These are phyloP conservation scores for Temnothorax rugatulus DNA, from an alignment of 2,888 invertebrate species.

Conservation along the genomic window DNA sequence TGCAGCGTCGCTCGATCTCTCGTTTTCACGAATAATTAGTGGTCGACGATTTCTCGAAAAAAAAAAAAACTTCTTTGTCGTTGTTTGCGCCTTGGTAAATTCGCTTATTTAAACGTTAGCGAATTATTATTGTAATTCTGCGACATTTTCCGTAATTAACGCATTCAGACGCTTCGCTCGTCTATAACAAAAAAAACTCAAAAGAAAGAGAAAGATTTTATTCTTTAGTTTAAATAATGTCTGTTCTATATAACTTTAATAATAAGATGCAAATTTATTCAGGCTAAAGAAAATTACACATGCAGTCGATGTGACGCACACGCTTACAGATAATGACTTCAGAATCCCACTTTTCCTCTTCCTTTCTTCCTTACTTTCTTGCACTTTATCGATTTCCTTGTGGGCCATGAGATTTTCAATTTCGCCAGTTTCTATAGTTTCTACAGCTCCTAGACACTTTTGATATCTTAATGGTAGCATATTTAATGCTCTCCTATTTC, in stretches of 20 bases:
- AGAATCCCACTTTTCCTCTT: not conserved
- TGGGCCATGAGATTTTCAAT: not conserved
- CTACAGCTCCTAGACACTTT: constrained; percentile 1
- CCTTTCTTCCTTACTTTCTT: not conserved
- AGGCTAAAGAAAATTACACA: not conserved
- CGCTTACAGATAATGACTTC: constrained; percentile 4
- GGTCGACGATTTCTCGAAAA: not conserved
- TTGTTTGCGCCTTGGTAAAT: not conserved
- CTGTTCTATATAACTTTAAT: not conserved
- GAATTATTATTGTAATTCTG: constrained; percentile 22
- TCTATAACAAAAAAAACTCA: not conserved
- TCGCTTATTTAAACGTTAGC: constrained; percentile 7
- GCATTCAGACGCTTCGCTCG: too few species aligned
- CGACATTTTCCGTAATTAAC: not conserved
- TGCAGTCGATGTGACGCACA: not conserved
- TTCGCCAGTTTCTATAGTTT: not conserved
- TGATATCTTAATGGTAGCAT: not conserved
- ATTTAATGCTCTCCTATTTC: constrained; percentile 16
- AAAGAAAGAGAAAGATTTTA: not conserved
- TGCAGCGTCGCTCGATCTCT: not conserved
- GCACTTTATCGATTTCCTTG: not conserved
- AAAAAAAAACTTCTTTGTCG: not conserved
- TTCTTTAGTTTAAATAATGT: constrained; percentile 11
- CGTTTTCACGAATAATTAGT: constrained; percentile 25
- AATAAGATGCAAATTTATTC: not conserved